Conservation (phyloP, 2,888 invertebrate genomes). For the Campopleginae sp. region DNA sequence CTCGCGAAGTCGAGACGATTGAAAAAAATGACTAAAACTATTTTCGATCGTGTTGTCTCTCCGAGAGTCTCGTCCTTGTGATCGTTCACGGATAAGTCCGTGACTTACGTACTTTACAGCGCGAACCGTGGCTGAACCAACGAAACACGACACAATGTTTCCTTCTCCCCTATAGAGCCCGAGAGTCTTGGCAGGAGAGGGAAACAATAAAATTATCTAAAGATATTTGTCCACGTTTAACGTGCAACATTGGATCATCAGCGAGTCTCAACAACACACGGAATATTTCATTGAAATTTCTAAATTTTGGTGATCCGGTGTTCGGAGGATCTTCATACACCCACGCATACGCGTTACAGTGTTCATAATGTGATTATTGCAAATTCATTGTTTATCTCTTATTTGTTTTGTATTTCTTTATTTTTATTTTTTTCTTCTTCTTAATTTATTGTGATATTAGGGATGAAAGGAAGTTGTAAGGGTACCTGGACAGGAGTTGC, state of each 20-base stretch:
- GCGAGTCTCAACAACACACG: background rate
- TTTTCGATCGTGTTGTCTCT: constrained; percentile 1
- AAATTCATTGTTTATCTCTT: constrained; percentile 19
- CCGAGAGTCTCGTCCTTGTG: background rate
- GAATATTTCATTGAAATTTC: background rate
- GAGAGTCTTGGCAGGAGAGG: background rate
- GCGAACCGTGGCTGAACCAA: background rate
- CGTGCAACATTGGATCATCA: background rate
- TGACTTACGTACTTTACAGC: constrained; percentile 10
- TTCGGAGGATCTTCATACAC: background rate
- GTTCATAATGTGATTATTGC: constrained; percentile 18
- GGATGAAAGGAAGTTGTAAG: constrained; percentile 63
- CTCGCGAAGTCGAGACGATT: background rate
- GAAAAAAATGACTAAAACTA: constrained; percentile 3
- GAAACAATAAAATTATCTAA: background rate
- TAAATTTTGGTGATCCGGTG: background rate
- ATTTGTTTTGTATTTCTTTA: constrained; percentile 29
- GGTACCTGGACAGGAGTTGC: constrained; percentile 27
- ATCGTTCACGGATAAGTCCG: constrained; percentile 14
- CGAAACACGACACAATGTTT: background rate
- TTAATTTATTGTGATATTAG: constrained; percentile 73
- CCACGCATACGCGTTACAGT: constrained; percentile 1
- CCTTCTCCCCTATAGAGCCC: background rate
- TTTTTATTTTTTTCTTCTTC: constrained; percentile 50
- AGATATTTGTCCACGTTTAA: background rate